Percentiles rank a stretch among this genome's conserved stretches.
Conservation (phyloP, 2,888 invertebrate species). For the Mellilla xanthometata region DNA sequence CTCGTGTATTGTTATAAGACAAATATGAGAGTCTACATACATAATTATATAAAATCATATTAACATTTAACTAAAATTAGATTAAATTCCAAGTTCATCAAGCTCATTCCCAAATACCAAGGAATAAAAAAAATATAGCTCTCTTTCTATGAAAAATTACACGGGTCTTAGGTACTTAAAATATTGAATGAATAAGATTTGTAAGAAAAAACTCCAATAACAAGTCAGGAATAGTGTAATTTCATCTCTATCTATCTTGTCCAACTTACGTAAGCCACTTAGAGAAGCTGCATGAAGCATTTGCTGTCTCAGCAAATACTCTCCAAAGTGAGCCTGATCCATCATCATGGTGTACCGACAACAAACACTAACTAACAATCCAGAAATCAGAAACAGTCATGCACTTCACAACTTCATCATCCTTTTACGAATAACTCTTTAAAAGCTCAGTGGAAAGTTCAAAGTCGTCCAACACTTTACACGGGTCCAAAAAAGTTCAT, state of each 20-base stretch:
- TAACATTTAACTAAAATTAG: no score
- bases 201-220: no score
- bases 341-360: constrained; percentile 65
- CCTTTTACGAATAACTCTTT: constrained; percentile 35
- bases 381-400: constrained; percentile 41
- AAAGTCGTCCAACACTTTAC: constrained; percentile 37
- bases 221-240: neutral
- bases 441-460: constrained; percentile 31
- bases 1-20: no score
- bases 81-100: no score
- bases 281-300: constrained; percentile 76
- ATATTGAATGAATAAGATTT: no score
- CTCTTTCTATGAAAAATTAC: no score
- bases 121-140: no score
- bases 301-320: constrained; percentile 76
- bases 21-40: no score
- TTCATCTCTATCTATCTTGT: no score
- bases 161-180: no score
- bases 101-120: no score
- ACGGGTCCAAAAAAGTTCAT: constrained; percentile 62
- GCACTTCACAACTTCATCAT: constrained; percentile 69
- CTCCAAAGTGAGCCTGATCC: constrained; percentile 77
- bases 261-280: constrained; percentile 70
- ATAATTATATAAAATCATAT: no score
- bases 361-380: constrained; percentile 41